Conservation (phyloP, 2,797 vertebrate species). For the Podargus strigoides region DNA sequence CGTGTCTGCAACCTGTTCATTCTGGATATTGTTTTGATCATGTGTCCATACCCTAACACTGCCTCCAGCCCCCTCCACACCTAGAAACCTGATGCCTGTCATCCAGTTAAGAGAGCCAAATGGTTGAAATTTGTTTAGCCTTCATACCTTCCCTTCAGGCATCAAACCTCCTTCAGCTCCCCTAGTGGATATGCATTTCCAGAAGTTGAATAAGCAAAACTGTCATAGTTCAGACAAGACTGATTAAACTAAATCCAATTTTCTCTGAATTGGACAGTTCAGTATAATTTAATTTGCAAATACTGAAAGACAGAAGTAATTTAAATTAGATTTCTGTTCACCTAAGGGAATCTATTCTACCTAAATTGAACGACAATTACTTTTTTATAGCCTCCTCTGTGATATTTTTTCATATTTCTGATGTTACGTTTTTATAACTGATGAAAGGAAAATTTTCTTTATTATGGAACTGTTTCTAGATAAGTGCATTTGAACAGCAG, state of each 20-base stretch:
- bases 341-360: background rate
- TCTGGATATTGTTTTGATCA: background rate
- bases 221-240: background rate
- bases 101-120: background rate
- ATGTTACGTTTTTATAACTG: background rate
- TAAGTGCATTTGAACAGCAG: background rate
- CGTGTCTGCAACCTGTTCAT: background rate
- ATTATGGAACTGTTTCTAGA: background rate
- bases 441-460: background rate
- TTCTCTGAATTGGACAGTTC: background rate
- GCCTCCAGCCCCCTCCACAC: background rate
- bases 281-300: constrained; percentile 40
- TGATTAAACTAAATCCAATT: background rate
- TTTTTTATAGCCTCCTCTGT: background rate
- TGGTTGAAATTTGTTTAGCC: background rate
- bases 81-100: background rate
- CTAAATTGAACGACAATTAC: background rate
- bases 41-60: background rate
- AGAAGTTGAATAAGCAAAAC: background rate
- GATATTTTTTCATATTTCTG: background rate
- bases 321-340: constrained; percentile 4
- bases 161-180: background rate
- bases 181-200: background rate
- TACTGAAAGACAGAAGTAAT: constrained; percentile 4
- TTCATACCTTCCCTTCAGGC: background rate